Evolutionary conservation across 1,140 invertebrate genomes (phyloP).

Genomic region (Bacillus rossius): DNA sequence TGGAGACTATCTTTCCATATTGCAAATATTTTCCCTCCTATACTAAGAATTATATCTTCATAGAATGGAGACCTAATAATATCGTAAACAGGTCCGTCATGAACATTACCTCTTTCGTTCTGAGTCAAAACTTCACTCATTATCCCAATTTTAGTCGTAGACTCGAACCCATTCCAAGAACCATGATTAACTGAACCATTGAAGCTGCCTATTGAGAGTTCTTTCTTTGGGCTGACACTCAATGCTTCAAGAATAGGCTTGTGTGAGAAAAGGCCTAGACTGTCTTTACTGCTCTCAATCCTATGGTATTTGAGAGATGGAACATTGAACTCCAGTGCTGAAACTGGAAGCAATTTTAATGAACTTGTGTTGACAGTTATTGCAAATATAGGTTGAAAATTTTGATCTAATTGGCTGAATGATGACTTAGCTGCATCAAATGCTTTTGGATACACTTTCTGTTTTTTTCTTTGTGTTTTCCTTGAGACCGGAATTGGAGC

Average conservation of each 20-base stretch:
- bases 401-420: neutral
- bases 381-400: neutral
- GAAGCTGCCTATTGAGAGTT: constrained; percentile 16
- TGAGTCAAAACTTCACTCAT: constrained; percentile 48
- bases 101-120: constrained; percentile 46
- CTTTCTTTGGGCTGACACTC: neutral
- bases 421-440: neutral
- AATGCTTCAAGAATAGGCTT: neutral
- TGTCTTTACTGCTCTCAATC: neutral
- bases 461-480: neutral
- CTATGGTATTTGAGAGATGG: neutral
- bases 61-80: constrained; percentile 50
- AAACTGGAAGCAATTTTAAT: neutral
- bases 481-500: constrained; percentile 4
- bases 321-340: neutral
- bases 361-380: neutral
- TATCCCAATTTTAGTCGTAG: constrained; percentile 48
- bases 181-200: constrained; percentile 47
- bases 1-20: constrained; percentile 48
- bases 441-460: neutral
- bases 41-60: constrained; percentile 46
- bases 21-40: constrained; percentile 53
- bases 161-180: constrained; percentile 55
- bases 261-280: neutral
- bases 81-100: constrained; percentile 58